Conservation (phyloP, 2,113 vertebrate species). For the Nannobrachium achirus region DNA sequence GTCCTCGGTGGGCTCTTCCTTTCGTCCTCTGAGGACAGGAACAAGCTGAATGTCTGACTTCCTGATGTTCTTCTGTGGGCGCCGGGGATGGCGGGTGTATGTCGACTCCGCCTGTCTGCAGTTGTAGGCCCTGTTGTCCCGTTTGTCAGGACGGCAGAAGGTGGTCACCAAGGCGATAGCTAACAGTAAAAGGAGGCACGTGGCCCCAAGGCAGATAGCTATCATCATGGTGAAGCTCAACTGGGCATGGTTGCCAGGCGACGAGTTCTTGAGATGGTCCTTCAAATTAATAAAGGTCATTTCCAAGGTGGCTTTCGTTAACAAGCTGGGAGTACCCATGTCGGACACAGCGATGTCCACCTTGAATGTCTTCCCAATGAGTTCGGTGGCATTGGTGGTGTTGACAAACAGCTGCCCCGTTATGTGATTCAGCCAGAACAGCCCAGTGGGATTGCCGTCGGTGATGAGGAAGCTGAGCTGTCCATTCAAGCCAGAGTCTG, state of each 20-base stretch:
- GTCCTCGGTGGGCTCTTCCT: slow-evolving; percentile 58
- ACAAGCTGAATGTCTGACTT: slow-evolving; percentile 93
- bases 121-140: slow-evolving; percentile 91
- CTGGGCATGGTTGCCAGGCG: slow-evolving; percentile 62
- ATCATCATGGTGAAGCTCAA: slow-evolving; percentile 82
- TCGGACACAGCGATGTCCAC: slow-evolving; percentile 84
- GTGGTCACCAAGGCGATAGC: slow-evolving; percentile 82
- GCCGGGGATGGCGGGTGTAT: slow-evolving; percentile 88
- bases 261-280: slow-evolving; percentile 84
- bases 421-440: slow-evolving; percentile 82
- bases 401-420: slow-evolving; percentile 88
- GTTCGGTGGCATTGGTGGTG: slow-evolving; percentile 85
- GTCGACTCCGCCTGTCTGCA: slow-evolving; percentile 90
- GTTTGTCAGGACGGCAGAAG: slow-evolving; percentile 85
- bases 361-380: slow-evolving; percentile 81
- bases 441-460: slow-evolving; percentile 60
- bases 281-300: slow-evolving; percentile 84
- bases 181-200: slow-evolving; percentile 82
- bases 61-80: slow-evolving; percentile 90
- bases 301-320: slow-evolving; percentile 74
- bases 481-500: slow-evolving; percentile 85
- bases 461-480: slow-evolving; percentile 81
- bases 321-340: slow-evolving; percentile 77
- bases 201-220: slow-evolving; percentile 80
- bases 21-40: slow-evolving; percentile 83